These are phyloP conservation scores for Ooceraea biroi DNA, from an alignment of 1,140 invertebrate genomes.

Conservation along the genomic window DNA sequence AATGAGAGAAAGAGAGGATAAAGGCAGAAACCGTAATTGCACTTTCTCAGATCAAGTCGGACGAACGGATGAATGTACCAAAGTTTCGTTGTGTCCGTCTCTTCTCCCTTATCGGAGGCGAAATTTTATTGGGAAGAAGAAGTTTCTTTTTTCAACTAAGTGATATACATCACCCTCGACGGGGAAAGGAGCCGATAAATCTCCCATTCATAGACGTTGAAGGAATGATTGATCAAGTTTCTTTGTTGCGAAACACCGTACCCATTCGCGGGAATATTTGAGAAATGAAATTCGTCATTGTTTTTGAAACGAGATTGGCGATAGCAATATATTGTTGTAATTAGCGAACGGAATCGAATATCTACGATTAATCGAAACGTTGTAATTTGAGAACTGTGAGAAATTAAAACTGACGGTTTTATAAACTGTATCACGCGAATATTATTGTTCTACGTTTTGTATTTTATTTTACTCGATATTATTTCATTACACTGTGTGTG, in stretches of 20 bases:
- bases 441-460: not conserved
- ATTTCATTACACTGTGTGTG: not conserved
- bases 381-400: not conserved
- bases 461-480: not conserved
- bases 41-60: slow-evolving; percentile 65
- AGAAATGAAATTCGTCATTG: slow-evolving; percentile 42
- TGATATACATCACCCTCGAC: slow-evolving; percentile 43
- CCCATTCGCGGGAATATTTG: slow-evolving; percentile 9
- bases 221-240: slow-evolving; percentile 54
- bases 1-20: not conserved
- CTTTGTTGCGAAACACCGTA: slow-evolving; percentile 39
- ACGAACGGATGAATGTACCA: slow-evolving; percentile 61
- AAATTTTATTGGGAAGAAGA: slow-evolving; percentile 51
- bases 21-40: slow-evolving; percentile 59
- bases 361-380: slow-evolving; percentile 17
- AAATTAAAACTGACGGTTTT: slow-evolving; percentile 10
- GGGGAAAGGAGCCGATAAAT: slow-evolving; percentile 40
- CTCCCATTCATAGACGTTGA: slow-evolving; percentile 41
- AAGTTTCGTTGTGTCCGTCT: slow-evolving; percentile 53
- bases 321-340: slow-evolving; percentile 18
- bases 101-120: not conserved
- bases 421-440: not conserved
- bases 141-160: slow-evolving; percentile 36
- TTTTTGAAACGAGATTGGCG: slow-evolving; percentile 9
- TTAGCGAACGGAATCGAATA: slow-evolving; percentile 15